Conservation (phyloP, 2,888 invertebrate species). For the Spilosoma lubricipeda region DNA sequence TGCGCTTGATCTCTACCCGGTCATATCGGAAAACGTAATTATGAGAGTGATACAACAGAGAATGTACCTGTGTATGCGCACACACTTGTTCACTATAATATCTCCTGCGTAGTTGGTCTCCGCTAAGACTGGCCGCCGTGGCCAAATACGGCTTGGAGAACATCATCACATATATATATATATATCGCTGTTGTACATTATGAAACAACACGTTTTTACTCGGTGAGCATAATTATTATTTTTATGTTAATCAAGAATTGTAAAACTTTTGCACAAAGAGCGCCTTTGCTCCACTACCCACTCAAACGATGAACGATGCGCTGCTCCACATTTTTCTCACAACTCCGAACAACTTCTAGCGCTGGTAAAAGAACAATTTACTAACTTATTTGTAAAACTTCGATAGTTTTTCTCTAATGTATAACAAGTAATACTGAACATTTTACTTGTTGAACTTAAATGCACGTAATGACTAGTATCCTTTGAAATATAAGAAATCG, state of each 20-base stretch:
- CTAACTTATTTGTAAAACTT: neutral
- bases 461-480: neutral
- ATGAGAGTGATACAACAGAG: no score
- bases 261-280: neutral
- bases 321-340: constrained; percentile 2
- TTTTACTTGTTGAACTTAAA: constrained; percentile 1
- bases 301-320: constrained; percentile 2
- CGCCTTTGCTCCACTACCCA: neutral
- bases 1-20: no score
- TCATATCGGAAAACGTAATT: no score
- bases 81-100: no score
- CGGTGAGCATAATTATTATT: neutral
- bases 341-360: neutral
- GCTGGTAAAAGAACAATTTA: neutral
- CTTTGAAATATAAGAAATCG: neutral
- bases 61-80: no score
- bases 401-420: neutral
- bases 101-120: no score
- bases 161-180: no score
- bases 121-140: no score
- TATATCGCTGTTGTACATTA: neutral
- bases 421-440: neutral
- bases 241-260: neutral
- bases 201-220: neutral
- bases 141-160: no score